These are phyloP conservation scores for Epistrophe grossulariae DNA, from an alignment of 2,888 invertebrate species.

Conservation along the genomic window DNA sequence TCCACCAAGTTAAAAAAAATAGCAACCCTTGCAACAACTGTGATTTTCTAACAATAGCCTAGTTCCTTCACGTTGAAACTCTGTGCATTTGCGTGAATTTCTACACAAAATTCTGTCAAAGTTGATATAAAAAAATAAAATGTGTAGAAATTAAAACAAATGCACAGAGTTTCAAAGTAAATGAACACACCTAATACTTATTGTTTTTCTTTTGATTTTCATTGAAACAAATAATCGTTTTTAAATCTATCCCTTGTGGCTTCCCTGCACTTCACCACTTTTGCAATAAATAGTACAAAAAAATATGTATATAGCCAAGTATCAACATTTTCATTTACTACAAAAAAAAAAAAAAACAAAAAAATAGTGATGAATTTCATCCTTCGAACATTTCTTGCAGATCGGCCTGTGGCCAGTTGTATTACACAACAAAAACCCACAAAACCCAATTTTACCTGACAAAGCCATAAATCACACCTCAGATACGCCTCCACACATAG, in stretches of 20 bases:
- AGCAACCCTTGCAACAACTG: too few species aligned
- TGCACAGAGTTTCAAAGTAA: too few species aligned
- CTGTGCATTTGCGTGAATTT: too few species aligned
- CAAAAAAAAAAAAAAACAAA: background rate
- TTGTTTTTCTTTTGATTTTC: conserved; percentile 27
- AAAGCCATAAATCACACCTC: conserved; percentile 70
- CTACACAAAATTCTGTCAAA: too few species aligned
- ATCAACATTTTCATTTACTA: conserved; percentile 9
- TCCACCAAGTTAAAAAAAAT: too few species aligned
- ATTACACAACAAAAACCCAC: conserved; percentile 58
- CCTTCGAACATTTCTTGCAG: background rate
- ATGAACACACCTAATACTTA: too few species aligned
- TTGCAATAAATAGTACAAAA: background rate
- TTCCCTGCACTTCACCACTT: too few species aligned
- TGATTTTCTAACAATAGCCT: too few species aligned
- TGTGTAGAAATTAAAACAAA: too few species aligned
- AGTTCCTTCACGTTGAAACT: too few species aligned
- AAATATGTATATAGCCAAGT: background rate
- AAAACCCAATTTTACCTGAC: conserved; percentile 69
- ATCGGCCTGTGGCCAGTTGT: conserved; percentile 9
- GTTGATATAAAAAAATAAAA: too few species aligned
- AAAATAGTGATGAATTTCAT: conserved; percentile 34
- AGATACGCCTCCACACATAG: conserved; percentile 56
- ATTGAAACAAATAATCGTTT: conserved; percentile 52
- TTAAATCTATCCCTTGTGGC: conserved; percentile 35